These are phyloP conservation scores for Pogona vitticeps DNA, from an alignment of 2,113 vertebrate genomes.

Conservation along the genomic window DNA sequence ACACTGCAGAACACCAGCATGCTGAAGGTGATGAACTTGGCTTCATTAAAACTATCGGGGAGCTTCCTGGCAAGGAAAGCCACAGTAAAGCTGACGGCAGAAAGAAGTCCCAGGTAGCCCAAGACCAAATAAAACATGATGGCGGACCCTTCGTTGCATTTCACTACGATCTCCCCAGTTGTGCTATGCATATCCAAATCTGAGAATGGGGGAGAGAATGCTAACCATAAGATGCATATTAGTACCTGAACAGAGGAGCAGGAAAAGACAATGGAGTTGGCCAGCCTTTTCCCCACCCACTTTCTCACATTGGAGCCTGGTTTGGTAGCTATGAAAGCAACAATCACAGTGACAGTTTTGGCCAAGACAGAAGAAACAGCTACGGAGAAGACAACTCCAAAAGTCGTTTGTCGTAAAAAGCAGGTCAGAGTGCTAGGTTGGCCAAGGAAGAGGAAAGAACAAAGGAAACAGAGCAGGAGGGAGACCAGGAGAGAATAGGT, in stretches of 20 bases:
- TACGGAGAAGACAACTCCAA: constrained; percentile 4
- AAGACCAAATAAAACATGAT: neutral
- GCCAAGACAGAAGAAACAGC: neutral
- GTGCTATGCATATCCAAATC: neutral
- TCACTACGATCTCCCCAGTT: neutral
- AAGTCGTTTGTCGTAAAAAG: neutral
- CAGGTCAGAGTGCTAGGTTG: neutral
- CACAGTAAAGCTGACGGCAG: neutral
- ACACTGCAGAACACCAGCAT: too few species aligned
- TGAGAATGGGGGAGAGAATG: neutral
- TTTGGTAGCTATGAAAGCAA: constrained; percentile 15
- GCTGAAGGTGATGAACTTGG: constrained; percentile 15
- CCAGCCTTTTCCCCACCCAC: neutral
- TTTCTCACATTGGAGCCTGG: neutral
- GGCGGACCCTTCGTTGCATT: neutral
- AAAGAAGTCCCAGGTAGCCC: neutral
- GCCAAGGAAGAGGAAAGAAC: constrained; percentile 5
- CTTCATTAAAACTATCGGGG: constrained; percentile 8
- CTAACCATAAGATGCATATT: neutral
- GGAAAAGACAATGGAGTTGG: neutral
- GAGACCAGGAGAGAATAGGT: neutral
- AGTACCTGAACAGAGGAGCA: neutral
- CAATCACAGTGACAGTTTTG: constrained; percentile 3
- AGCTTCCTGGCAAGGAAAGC: constrained; percentile 5
- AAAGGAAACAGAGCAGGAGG: constrained; percentile 6